Evolutionary conservation across 2,888 invertebrate genomes (phyloP), one percentile per base, ranked within the genome.

Genomic region (Pseudococcus jackbeardsleyi): DNA sequence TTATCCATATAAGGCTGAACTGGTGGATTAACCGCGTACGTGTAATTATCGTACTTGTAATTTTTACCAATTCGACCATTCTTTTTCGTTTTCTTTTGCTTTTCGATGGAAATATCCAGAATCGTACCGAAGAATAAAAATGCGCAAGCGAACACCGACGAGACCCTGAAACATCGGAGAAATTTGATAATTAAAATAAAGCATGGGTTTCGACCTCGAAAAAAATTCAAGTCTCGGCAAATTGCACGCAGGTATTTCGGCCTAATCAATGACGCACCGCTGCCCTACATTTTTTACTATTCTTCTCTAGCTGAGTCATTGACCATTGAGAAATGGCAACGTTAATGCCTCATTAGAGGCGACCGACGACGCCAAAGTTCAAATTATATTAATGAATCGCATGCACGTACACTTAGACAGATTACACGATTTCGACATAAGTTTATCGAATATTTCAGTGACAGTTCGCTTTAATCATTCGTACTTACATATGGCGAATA

Each of bases 11-110:
- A 89, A 4, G 89, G 85, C 64, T 88, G 89, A 19, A 89, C 85
- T 9, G 88, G 88, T 2, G 88, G 88, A 85, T 86, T 89, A 11
- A 90, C 90, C 17, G 90, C 90, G 88, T 90, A 90, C 2, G 89
- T 90, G 88, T 90, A 90, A 89, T 90, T 90, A 86, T 90, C 90
- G 82, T 90, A 90, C 22, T 90, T 90, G 89, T 89, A 90, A 48
- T 90, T 90, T 87, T 89, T 90, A 22, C 89, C 88, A 86, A 89
- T 89, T 46, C 89, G 89, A 7, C 89, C 54, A 26, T 85, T 42
- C 12, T 89, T 89, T 12, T 33, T 22, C 6, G 11, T 17, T 8
- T 39, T 19, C 15, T 59, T 77, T 54, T 85, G 68, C 22, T 90
- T 88, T 77, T 90, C 89, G 42, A 90, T 85, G 33, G 90, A 90